Conservation (phyloP, 2,113 vertebrate species). For the Gallinago paraguaiae region DNA sequence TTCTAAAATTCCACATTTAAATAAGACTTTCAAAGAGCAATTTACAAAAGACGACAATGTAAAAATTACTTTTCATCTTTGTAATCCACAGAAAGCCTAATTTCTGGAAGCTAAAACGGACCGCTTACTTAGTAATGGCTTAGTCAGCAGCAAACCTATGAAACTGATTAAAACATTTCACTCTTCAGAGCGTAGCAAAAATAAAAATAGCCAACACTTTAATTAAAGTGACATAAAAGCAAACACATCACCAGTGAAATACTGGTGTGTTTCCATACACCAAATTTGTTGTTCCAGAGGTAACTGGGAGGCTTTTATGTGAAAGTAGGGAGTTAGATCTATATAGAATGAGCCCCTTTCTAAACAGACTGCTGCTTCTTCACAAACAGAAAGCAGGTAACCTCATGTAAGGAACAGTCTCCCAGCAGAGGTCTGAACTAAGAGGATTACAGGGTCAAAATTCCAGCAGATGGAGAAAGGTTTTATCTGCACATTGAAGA, state of each 20-base stretch:
- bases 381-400: neutral
- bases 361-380: neutral
- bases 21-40: conserved; percentile 14
- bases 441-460: conserved; percentile 64
- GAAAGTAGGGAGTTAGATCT: neutral
- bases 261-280: neutral
- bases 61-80: conserved; percentile 44
- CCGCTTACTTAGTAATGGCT: neutral
- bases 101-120: conserved; percentile 19
- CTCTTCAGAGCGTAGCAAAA: neutral
- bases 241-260: neutral
- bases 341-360: neutral
- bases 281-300: neutral
- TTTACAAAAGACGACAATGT: neutral
- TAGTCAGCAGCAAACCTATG: neutral
- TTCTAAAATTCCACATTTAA: conserved; percentile 5
- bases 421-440: conserved; percentile 27
- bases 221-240: neutral
- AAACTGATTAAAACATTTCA: conserved; percentile 3
- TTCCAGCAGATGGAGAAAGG: conserved; percentile 33
- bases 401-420: neutral
- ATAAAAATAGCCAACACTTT: neutral
- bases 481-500: conserved; percentile 27
- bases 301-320: neutral
- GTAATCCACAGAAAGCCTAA: conserved; percentile 39